Evolutionary conservation across 2,888 invertebrate species (phyloP).

Genomic region (Dysmachus trigonus): DNA sequence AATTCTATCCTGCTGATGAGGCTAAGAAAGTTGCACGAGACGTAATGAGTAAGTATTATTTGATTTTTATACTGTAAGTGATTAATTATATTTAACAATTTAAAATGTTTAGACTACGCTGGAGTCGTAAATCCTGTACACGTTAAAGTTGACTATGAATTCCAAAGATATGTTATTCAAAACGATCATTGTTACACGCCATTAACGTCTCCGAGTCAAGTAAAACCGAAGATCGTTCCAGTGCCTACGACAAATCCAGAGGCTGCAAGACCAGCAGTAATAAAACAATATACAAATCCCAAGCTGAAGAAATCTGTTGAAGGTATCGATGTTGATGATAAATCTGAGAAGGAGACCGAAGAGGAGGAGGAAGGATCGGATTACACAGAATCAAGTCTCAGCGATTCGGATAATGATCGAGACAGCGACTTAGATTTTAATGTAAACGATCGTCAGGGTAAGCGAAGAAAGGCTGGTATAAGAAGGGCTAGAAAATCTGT

Average conservation of each 20-base stretch:
- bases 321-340: not conserved
- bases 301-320: constrained; percentile 28
- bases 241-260: not conserved
- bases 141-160: constrained; percentile 60
- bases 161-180: constrained; percentile 67
- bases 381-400: constrained; percentile 66
- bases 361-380: constrained; percentile 67
- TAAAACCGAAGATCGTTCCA: constrained; percentile 53
- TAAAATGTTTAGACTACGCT: constrained; percentile 56
- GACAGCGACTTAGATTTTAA: constrained; percentile 73
- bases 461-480: constrained; percentile 53
- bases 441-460: constrained; percentile 66
- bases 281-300: not conserved
- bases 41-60: constrained; percentile 59
- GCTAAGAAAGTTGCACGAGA: constrained; percentile 64
- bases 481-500: constrained; percentile 47
- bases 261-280: constrained; percentile 18
- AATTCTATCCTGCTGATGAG: constrained; percentile 69
- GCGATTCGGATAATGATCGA: constrained; percentile 67
- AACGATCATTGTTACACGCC: constrained; percentile 86
- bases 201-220: constrained; percentile 72
- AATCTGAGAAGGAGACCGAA: constrained; percentile 50
- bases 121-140: constrained; percentile 59
- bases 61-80: not conserved
- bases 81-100: not conserved